Base-by-base conservation (phyloP, 2,113 vertebrate species). In the Pipa parva region DNA sequence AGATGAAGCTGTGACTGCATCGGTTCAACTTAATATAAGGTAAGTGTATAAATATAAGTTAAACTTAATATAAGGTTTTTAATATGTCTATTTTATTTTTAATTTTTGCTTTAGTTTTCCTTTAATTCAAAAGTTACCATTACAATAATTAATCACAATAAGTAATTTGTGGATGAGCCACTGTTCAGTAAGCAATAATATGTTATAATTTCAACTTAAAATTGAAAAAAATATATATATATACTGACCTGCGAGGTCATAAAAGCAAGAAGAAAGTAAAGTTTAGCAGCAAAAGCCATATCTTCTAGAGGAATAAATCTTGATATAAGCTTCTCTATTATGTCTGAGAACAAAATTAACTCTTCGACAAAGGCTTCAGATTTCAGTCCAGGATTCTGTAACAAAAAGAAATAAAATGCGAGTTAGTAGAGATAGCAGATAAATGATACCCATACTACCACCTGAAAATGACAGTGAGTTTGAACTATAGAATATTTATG, bases 361-460 rank as follows among this genome's bases (percentile, higher is more conserved):
- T 22, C 11, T 37, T 21, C 18, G 21, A 69, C 31, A 52, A 45
- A 59, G 33, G 31, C 56, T 59, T 60, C 27, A 21, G 26, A 59
- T 52, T 60, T 39, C 46, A 29, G 25, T 50, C 57, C 65, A 28
- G 48, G 29, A 5, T 31, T 39, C 57, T 69, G 48, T 45, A 60
- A 42, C 42, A 59, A 49, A 67, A 46, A 29, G 3, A 54, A 69
- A 68, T n/a, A 18, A 49, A 28, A 39, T 13, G 24, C 42, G 39
- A 22, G 64, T 68, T 51, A 37, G 17, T 27, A 50, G 42, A 48
- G 28, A 51, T 26, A 45, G 57, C 28, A 28, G 20, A 15, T 36
- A 68, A 69, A 69, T 69, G 10, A 69, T 20, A 60, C 33, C 57
- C 60, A 60, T 49, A 60, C 48, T 37, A 21, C 48, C 42, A 12